phyloP scores from a whole-genome alignment of 2,113 vertebrate genomes.

The Vireo altiloquus region DNA sequence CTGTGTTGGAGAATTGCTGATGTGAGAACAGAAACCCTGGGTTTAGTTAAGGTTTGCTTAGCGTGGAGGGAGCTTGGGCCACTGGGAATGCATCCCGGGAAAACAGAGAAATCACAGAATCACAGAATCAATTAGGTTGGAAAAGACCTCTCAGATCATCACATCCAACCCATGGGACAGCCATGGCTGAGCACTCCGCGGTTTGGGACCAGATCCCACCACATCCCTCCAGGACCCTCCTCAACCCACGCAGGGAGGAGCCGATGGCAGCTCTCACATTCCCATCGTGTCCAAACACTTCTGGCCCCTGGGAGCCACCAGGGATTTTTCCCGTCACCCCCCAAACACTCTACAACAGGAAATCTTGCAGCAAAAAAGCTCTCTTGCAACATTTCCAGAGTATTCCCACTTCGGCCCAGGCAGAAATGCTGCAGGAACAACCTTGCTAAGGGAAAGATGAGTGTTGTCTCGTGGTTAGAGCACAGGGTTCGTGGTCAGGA shows the following conservation, averaged over 20 bases:
- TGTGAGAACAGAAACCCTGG: neutral
- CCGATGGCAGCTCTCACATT: neutral
- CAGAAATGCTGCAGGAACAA: slow-evolving; percentile 22
- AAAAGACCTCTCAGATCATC: neutral
- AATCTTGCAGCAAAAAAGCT: neutral
- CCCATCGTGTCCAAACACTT: neutral
- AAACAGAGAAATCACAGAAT: neutral
- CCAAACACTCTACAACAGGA: neutral
- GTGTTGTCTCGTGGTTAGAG: slow-evolving; percentile 58
- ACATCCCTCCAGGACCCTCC: neutral
- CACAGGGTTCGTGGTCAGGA: slow-evolving; percentile 49
- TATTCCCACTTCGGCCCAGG: neutral
- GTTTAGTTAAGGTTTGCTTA: neutral
- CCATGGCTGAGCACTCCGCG: accelerated
- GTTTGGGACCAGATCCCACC: neutral
- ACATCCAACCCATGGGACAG: neutral
- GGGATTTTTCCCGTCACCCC: neutral
- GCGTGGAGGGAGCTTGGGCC: neutral
- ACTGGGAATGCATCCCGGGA: neutral
- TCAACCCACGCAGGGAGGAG: neutral
- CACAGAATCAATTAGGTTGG: neutral
- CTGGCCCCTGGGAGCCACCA: neutral
- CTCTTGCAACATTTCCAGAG: slow-evolving; percentile 26
- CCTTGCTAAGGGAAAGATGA: slow-evolving; percentile 57
- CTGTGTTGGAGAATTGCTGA: neutral